Base-by-base conservation (phyloP, 2,797 vertebrate species). In the Delichon dasypus region DNA sequence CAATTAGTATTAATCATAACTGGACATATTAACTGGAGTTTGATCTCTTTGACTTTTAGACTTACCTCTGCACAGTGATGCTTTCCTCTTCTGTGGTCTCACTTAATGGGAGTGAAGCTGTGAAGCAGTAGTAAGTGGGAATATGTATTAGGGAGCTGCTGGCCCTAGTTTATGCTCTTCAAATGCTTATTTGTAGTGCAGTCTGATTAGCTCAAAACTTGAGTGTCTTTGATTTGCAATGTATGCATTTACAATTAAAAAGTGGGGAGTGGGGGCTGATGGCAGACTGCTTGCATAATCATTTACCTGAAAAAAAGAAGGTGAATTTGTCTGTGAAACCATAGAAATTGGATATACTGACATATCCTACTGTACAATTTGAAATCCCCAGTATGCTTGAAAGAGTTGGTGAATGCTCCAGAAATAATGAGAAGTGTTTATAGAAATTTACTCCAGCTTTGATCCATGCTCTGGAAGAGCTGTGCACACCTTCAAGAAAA, bases 361-460 rank as follows among this genome's bases (percentile, higher is more conserved):
- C 14, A 32, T 68, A 53, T 76, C 45, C 29, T 65, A 1, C 47
- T 72, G 44, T 44, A 51, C 80, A 51, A 12, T 77, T 85, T 80
- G 65, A 90, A 94, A 76, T 85, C 47, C 67, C 22, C 27, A 32
- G 38, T 16, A 38, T 68, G 40, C 44, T 79, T 85, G 55, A 83
- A 83, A 76, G 79, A 61, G 32, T n/a, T 72, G 47, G 29, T 7
- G 11, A 38, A 34, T 74, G 45, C 40, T 83, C 44, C n/a, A 79
- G 22, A 82, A 83, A 80, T 93, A 61, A 82, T 53, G 22, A 79
- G 36, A 87, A 61, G 15, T 44, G 18, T 74, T 74, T 60, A 8
- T 36, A 80, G 61, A 66, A 73, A 83, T 70, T 70, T 76, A 53
- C 22, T 77, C 16, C 17, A 48, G 36, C 88, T 93, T 94, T 89